Base-by-base conservation (phyloP, 1,140 invertebrate species). In the Diorhabda elongata region DNA sequence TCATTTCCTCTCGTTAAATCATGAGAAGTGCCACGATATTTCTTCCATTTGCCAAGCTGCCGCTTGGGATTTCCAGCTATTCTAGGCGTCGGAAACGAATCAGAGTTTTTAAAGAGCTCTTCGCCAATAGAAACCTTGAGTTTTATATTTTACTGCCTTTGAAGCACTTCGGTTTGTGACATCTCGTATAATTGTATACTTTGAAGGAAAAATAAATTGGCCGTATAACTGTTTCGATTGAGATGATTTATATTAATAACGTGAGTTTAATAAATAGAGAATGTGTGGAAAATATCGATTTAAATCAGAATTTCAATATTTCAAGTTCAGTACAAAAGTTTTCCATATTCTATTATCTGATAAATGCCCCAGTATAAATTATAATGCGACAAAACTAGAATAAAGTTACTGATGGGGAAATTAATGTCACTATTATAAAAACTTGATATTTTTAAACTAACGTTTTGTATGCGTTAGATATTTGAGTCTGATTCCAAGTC, bases 101-200 rank as follows among this genome's bases (percentile, higher is more conserved):
- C 26, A 61, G 59, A 41, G 42, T 61, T 61, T 61, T 42, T 8
- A 42, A 61, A 61, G 59, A 61, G 59, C 59, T 61, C 26, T 41
- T 61, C 59, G 9, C 26, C 59, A 42, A 61, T 61, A 61, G 42
- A 61, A 61, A 6, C 59, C 59, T 61, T 43, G 59, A 61, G 42
- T 61, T 61, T 61, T 61, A 61, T 61, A 8, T 61, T 61, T 61
- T 43, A 61, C 59, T 61, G 59, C 59, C 42, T 41, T 3, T 8
- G 9, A 26, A 61, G 59, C 59, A 43, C 59, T 61, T 4, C 59
- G 26, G 59, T 61, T 61, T 61, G 59, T 61, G 59, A 61, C 59
- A 43, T 61, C 59, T 7, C 42, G 42, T 61, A 41, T 61, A 61
- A 61, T 61, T 61, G 59, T 41, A 61, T 42, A 43, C 26, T 61